phyloP scores from a whole-genome alignment of 2,888 invertebrate species.

The Drosophila hawaiiensis region DNA sequence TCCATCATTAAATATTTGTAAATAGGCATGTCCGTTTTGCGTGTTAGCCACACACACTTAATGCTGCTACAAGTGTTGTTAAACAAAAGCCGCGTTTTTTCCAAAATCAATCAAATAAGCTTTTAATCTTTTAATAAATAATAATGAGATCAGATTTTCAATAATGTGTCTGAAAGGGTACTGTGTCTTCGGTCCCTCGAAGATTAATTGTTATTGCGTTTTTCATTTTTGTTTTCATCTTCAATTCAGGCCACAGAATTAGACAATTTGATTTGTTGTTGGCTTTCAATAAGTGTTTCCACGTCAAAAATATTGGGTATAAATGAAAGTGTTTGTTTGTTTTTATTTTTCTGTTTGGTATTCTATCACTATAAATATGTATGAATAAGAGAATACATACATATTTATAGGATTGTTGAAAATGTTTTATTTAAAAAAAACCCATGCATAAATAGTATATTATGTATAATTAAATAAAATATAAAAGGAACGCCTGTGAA shows the following conservation, averaged over 20 bases:
- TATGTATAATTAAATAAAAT: constrained; percentile 48
- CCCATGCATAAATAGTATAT: constrained; percentile 35
- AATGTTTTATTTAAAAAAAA: constrained; percentile 18
- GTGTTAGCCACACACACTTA: not conserved
- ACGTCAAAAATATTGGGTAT: constrained; percentile 3
- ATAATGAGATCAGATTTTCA: not conserved
- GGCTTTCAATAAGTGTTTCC: not conserved
- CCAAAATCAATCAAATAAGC: not conserved
- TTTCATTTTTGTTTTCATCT: not conserved
- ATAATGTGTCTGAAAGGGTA: not conserved
- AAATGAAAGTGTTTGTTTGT: constrained; percentile 5
- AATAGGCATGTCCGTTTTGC: not conserved
- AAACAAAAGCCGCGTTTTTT: not conserved
- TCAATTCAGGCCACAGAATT: not conserved
- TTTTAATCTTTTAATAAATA: too few species aligned
- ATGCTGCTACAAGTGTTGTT: not conserved
- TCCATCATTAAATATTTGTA: not conserved
- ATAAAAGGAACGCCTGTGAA: constrained; percentile 85
- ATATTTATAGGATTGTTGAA: constrained; percentile 22
- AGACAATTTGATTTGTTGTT: not conserved
- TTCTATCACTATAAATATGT: constrained; percentile 8
- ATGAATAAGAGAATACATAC: constrained; percentile 15
- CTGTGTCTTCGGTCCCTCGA: not conserved
- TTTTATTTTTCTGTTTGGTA: not conserved
- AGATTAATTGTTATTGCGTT: constrained; percentile 4